Conservation (phyloP, 2,113 vertebrate genomes). For the Passer montanus region DNA sequence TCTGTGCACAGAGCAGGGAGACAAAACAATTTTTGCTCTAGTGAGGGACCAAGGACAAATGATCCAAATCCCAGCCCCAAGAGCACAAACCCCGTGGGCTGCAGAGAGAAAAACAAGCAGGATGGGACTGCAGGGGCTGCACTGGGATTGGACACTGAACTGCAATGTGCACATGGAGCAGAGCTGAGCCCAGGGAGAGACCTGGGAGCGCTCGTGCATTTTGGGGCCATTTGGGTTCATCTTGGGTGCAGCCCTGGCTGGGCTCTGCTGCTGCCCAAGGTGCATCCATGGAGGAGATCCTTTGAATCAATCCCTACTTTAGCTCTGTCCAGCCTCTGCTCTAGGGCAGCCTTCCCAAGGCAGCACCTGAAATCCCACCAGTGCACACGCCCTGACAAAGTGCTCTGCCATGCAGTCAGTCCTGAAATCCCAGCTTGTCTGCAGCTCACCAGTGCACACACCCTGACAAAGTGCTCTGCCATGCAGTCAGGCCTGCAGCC, state of each 20-base stretch:
- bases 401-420: too few relatives aligned
- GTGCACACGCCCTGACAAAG: background rate
- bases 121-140: too few relatives aligned
- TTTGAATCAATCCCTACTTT: background rate
- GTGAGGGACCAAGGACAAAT: too few relatives aligned
- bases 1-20: background rate
- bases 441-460: background rate
- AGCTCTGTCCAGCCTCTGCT: accelerated
- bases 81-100: too few relatives aligned
- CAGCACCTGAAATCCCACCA: too few relatives aligned
- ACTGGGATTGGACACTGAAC: too few relatives aligned
- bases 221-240: background rate
- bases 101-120: too few relatives aligned
- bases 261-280: background rate
- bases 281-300: background rate
- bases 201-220: background rate
- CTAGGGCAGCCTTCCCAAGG: background rate
- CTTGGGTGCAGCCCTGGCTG: too few relatives aligned
- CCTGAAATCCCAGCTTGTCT: background rate
- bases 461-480: background rate
- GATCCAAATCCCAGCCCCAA: too few relatives aligned
- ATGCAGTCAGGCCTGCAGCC: background rate
- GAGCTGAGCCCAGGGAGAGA: too few relatives aligned
- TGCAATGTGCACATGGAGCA: too few relatives aligned
- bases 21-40: background rate